These are phyloP conservation scores for Aphidius ervi DNA, from an alignment of 1,140 invertebrate species.

Conservation along the genomic window DNA sequence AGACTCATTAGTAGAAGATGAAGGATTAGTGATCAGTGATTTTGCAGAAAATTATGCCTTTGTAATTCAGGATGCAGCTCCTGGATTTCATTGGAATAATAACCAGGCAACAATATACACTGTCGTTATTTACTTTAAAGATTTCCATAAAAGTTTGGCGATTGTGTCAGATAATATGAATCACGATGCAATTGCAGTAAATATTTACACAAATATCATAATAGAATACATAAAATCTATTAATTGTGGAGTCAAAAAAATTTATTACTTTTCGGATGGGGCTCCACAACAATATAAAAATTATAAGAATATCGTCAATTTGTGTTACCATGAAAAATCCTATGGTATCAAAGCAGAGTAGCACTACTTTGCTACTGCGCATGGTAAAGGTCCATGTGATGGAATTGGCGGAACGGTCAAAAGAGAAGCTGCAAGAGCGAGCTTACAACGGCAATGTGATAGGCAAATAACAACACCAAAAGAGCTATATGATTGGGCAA, in stretches of 20 bases:
- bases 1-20: background rate
- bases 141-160: background rate
- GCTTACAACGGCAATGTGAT: conserved; percentile 3
- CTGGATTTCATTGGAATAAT: background rate
- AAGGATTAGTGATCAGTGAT: background rate
- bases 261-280: conserved; percentile 7
- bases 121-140: conserved; percentile 6
- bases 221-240: conserved; percentile 12
- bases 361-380: conserved; percentile 7
- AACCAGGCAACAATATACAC: background rate
- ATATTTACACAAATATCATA: background rate
- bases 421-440: conserved; percentile 3
- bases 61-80: background rate
- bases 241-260: background rate
- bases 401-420: conserved; percentile 3
- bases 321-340: conserved; percentile 1
- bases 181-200: conserved; percentile 13
- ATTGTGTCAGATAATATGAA: conserved; percentile 3
- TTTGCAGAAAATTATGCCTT: conserved; percentile 5
- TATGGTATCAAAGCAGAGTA: conserved; percentile 1
- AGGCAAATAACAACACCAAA: conserved; percentile 5
- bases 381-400: conserved; percentile 11
- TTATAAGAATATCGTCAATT: conserved; percentile 10
- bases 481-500: conserved; percentile 23
- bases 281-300: conserved; percentile 13